A percentile compares a stretch with the other conserved stretches of the same genome.
Evolutionary conservation across 2,888 invertebrate genomes (phyloP).

Genomic region (Lottia gigantea): DNA sequence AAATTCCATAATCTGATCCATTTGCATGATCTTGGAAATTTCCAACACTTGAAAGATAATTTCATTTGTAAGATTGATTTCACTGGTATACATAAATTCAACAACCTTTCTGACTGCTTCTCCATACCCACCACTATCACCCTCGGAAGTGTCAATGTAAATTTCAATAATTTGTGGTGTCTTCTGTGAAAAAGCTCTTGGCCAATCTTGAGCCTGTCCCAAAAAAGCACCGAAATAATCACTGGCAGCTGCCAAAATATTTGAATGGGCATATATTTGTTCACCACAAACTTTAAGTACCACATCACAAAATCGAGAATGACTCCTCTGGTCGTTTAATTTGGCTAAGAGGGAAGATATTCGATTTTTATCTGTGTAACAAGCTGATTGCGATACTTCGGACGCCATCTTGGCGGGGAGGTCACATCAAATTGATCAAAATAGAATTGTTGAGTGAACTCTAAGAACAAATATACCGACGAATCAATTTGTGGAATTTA

Average conservation of each 20-base stretch:
- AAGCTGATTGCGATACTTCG: constrained; percentile 21
- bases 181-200: constrained; percentile 62
- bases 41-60: constrained; percentile 53
- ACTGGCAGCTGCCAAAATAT: constrained; percentile 63
- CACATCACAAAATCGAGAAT: constrained; percentile 62
- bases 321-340: constrained; percentile 54
- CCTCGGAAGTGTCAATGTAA: constrained; percentile 57
- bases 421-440: no score
- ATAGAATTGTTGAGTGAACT: no score
- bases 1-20: constrained; percentile 49
- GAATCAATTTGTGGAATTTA: no score
- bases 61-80: constrained; percentile 42
- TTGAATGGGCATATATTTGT: constrained; percentile 63
- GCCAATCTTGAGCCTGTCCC: constrained; percentile 54
- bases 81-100: constrained; percentile 64
- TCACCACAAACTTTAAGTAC: constrained; percentile 59
- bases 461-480: no score
- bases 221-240: constrained; percentile 62
- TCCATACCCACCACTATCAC: constrained; percentile 46
- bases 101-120: constrained; percentile 59
- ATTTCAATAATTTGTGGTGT: constrained; percentile 64
- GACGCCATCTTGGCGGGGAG: constrained; percentile 51
- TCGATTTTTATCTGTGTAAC: constrained; percentile 39
- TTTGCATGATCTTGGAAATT: constrained; percentile 64
- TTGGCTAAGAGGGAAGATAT: constrained; percentile 35